A percentile compares a stretch with the other conserved stretches of the same genome.
Conservation (phyloP, 2,888 invertebrate genomes). For the Drosophila pegasa region DNA sequence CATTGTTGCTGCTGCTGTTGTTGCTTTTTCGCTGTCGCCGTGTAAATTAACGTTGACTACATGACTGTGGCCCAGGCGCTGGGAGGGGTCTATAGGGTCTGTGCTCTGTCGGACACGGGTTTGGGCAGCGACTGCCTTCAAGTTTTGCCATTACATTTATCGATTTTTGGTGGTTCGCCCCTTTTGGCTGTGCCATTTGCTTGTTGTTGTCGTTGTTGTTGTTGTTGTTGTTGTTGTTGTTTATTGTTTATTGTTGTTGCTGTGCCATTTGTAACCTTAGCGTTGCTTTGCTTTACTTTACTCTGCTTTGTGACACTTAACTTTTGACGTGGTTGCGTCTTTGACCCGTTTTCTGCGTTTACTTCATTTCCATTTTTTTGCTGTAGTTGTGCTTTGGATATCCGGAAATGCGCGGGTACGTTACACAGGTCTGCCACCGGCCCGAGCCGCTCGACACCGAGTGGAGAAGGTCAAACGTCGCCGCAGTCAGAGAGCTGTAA, state of each 20-base stretch:
- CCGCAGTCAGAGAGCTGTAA: slow-evolving; percentile 11
- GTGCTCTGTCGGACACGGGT: slow-evolving; percentile 8
- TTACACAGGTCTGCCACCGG: not conserved
- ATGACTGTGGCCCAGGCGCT: slow-evolving; percentile 30
- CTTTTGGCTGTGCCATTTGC: slow-evolving; percentile 36
- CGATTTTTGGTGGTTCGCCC: slow-evolving; percentile 54
- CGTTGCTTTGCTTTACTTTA: slow-evolving; percentile 45
- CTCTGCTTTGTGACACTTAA: slow-evolving; percentile 72
- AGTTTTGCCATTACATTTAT: slow-evolving; percentile 72
- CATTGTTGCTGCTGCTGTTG: slow-evolving; percentile 23
- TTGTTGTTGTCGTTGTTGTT: slow-evolving; percentile 37
- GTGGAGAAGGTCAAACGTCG: slow-evolving; percentile 47
- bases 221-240: slow-evolving; percentile 16
- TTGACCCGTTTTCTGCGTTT: slow-evolving; percentile 54
- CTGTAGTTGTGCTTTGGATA: not conserved
- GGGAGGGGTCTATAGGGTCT: slow-evolving; percentile 2
- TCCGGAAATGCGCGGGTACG: slow-evolving; percentile 59
- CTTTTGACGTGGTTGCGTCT: slow-evolving; percentile 70
- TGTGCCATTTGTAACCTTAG: slow-evolving; percentile 56
- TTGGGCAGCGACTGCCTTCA: slow-evolving; percentile 51
- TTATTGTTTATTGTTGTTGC: slow-evolving; percentile 24
- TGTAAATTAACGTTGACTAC: slow-evolving; percentile 70
- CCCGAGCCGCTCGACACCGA: not conserved
- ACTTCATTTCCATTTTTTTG: slow-evolving; percentile 6
- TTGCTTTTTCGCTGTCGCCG: slow-evolving; percentile 47